Percentiles rank a stretch among this genome's conserved stretches.
phyloP scores from a whole-genome alignment of 2,797 vertebrate genomes.

The Enteromius fasciolatus region DNA sequence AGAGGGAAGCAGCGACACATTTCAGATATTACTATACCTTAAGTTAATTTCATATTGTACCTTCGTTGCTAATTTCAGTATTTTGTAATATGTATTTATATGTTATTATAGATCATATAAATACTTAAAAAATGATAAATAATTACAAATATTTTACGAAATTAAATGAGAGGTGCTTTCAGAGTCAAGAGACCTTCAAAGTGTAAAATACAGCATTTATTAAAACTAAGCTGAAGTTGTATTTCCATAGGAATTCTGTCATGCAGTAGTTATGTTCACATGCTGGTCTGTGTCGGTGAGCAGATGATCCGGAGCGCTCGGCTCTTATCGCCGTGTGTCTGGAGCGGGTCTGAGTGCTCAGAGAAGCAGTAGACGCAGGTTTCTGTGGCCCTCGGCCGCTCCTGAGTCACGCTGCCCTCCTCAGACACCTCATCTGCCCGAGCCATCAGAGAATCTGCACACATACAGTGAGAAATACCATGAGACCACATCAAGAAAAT shows the following conservation, averaged over 20 bases:
- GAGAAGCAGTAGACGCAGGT: conserved; percentile 76
- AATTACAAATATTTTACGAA: too few species aligned
- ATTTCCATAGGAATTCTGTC: conserved; percentile 9
- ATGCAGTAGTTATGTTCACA: not conserved
- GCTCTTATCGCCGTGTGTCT: conserved; percentile 1
- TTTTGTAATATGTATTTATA: too few species aligned
- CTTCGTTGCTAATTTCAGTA: too few species aligned
- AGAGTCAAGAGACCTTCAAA: not conserved
- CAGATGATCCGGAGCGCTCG: conserved; percentile 57
- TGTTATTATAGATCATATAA: too few species aligned
- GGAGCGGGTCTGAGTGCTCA: conserved; percentile 56
- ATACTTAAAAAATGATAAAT: too few species aligned
- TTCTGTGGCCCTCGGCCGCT: conserved; percentile 69
- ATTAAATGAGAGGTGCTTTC: not conserved
- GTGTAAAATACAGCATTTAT: not conserved
- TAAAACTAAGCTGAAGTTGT: conserved; percentile 1
- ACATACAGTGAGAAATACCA: not conserved
- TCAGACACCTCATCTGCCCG: not conserved
- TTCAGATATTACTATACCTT: not conserved
- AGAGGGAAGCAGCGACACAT: not conserved
- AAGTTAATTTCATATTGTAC: not conserved
- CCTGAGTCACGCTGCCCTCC: conserved; percentile 27
- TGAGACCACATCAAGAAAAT: too few species aligned
- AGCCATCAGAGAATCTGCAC: conserved; percentile 54
- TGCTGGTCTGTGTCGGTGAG: conserved; percentile 58